Base-by-base conservation (phyloP, 1,140 invertebrate genomes). In the Leptinotarsa texana region DNA sequence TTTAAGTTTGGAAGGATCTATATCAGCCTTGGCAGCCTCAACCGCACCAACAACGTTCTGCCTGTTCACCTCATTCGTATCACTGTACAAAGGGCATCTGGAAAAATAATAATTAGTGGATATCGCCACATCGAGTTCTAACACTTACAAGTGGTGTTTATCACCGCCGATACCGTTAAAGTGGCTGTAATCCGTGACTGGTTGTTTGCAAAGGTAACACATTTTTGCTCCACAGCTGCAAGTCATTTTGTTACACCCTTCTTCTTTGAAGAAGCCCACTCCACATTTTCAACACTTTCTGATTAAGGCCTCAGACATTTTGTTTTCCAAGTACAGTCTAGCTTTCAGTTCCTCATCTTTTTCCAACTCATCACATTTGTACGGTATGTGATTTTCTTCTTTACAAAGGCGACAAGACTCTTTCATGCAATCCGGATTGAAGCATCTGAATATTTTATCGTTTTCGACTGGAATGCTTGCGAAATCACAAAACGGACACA, bases 201-300 rank as follows among this genome's bases (percentile, higher is more conserved):
- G 87, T 79, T 87, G 76, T 49, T 89, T 85, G 80, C 92, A 93
- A 5, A 92, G 80, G 79, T 93, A 93, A 81, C 92, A 93, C 89
- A 91, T 92, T 8, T 81, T 84, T 2, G 90, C 90, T 2, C 91
- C 91, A 86, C 92, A 93, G 0, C 82, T 57, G 84, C 92, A 93
- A 3, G 86, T 89, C 88, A 93, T 93, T 81, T 91, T 92, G 78
- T 93, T 93, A 79, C 92, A 93, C 3, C 92, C 92, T 72, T 87
- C 87, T 69, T 88, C 86, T 83, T 93, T 93, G 73, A 89, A 87
- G 78, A 91, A 92, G 22, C 87, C 84, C 33, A 86, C 86, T 18
- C 87, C 85, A 81, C 92, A 93, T 1, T 85, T 86, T 42, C 87
- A 88, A 84, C 91, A 92, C 69, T 86, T 88, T 63, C 91, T 87